phyloP scores from a whole-genome alignment of 1,140 invertebrate species.

The Tachypleus tridentatus region DNA sequence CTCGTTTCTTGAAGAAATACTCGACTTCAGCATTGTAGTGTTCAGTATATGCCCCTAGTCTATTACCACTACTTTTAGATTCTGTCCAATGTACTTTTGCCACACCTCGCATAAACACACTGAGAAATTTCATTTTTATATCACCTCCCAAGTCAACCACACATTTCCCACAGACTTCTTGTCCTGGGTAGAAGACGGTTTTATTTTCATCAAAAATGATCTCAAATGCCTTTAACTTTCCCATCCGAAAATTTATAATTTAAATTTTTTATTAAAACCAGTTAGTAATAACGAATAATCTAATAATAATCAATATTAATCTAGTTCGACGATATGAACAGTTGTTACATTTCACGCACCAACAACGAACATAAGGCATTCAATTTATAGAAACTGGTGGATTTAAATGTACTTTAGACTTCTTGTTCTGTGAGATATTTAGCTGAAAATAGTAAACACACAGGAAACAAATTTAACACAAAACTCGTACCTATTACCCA shows the following conservation, averaged over 20 bases:
- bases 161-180: slow-evolving; percentile 33
- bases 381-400: no score
- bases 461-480: no score
- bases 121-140: slow-evolving; percentile 35
- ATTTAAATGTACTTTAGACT: no score
- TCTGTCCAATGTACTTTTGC: slow-evolving; percentile 40
- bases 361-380: no score
- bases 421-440: no score
- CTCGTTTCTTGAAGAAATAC: slow-evolving; percentile 37
- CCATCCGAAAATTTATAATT: slow-evolving; percentile 27
- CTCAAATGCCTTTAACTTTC: slow-evolving; percentile 37
- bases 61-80: slow-evolving; percentile 35
- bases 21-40: slow-evolving; percentile 39
- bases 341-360: no score
- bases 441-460: no score
- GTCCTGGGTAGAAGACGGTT: slow-evolving; percentile 37
- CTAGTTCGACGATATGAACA: no score
- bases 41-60: slow-evolving; percentile 38
- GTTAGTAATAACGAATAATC: no score
- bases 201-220: slow-evolving; percentile 33
- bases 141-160: slow-evolving; percentile 36
- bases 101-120: slow-evolving; percentile 37
- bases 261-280: no score
- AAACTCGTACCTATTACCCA: no score
- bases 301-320: no score